Conservation (phyloP, 2,888 invertebrate genomes). For the Eurois occulta region DNA sequence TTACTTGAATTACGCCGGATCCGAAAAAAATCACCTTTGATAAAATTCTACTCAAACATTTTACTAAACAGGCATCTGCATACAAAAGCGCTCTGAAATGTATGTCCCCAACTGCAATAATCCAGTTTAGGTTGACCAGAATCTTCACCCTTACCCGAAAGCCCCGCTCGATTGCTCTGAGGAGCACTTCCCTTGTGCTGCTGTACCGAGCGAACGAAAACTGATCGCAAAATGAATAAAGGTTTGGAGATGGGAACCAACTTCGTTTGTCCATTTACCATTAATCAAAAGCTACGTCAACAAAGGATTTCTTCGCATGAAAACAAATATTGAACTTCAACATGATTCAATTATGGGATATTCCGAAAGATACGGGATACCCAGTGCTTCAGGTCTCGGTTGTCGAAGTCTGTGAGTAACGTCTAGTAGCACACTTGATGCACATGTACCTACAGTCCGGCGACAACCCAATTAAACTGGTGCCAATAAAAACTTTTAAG, state of each 20-base stretch:
- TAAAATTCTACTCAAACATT: neutral
- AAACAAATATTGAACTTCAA: neutral
- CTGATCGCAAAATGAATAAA: neutral
- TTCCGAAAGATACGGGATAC: neutral
- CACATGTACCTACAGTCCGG: neutral
- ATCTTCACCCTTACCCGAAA: neutral
- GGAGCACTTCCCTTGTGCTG: neutral
- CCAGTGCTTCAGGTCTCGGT: neutral
- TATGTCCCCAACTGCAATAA: neutral
- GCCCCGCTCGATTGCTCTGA: neutral
- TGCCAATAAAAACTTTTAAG: neutral
- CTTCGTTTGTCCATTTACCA: neutral
- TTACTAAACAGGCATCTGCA: neutral
- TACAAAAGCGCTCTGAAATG: neutral
- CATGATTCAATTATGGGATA: conserved; percentile 9
- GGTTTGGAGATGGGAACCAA: neutral
- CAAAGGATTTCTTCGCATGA: neutral
- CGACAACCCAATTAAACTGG: neutral
- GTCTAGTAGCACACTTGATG: neutral
- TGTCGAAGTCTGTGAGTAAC: neutral
- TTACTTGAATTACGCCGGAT: neutral
- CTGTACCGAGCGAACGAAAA: neutral
- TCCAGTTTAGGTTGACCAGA: neutral
- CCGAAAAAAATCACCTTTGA: neutral
- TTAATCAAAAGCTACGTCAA: neutral